These are phyloP conservation scores for Pantherophis guttatus DNA, from an alignment of 2,113 vertebrate species.

Conservation along the genomic window DNA sequence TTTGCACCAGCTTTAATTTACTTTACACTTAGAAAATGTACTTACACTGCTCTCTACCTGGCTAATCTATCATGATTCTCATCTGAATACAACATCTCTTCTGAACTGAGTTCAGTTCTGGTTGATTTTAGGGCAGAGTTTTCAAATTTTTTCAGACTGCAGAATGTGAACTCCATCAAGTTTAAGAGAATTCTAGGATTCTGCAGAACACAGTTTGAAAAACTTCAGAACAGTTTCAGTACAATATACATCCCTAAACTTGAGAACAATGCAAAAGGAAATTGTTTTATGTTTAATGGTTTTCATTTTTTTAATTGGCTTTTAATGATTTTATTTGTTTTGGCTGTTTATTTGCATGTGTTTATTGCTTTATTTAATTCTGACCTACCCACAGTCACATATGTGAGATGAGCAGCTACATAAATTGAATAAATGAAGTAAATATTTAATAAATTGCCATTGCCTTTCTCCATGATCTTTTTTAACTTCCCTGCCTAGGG, in stretches of 20 bases:
- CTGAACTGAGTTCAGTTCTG: neutral
- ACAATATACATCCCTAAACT: neutral
- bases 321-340: neutral
- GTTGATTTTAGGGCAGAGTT: neutral
- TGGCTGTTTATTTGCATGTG: neutral
- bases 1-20: neutral
- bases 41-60: neutral
- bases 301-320: neutral
- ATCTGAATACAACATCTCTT: neutral
- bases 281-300: neutral
- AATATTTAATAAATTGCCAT: neutral
- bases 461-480: neutral
- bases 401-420: neutral
- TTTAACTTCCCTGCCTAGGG: neutral
- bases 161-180: neutral
- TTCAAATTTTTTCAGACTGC: neutral
- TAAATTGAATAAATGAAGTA: neutral
- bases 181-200: neutral
- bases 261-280: neutral
- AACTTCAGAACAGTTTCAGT: neutral
- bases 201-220: neutral
- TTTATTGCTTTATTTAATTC: neutral
- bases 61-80: neutral
- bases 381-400: neutral
- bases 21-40: neutral